Percentiles rank a stretch among this genome's conserved stretches.
phyloP scores from a whole-genome alignment of 2,888 invertebrate genomes.

The Julus scandinavius region DNA sequence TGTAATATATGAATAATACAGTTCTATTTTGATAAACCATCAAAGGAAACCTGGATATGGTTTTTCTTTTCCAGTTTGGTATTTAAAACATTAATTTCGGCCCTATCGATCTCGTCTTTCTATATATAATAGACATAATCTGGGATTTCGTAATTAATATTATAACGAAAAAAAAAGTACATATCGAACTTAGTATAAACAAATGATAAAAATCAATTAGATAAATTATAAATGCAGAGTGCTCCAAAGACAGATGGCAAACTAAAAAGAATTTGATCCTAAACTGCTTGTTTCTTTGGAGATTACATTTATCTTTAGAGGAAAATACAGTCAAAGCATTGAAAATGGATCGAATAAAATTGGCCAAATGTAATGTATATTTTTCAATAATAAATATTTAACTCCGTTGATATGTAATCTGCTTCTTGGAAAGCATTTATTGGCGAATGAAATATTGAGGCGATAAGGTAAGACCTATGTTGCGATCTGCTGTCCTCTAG shows the following conservation, averaged over 20 bases:
- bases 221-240: no score
- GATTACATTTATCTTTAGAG: background rate
- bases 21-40: background rate
- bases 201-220: no score
- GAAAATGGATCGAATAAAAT: background rate
- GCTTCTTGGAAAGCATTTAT: constrained; percentile 31
- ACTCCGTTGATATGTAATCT: background rate
- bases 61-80: no score
- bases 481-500: constrained; percentile 18
- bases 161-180: no score
- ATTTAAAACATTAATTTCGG: no score
- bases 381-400: background rate
- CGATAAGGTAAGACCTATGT: background rate
- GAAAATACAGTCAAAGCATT: background rate
- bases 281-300: background rate
- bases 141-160: no score
- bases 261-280: background rate
- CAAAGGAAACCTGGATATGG: background rate
- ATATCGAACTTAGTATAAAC: no score
- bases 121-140: no score
- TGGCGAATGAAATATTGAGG: constrained; percentile 7
- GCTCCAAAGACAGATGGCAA: background rate
- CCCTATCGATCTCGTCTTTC: no score
- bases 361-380: background rate
- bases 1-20: background rate